Percentiles rank a stretch among this genome's conserved stretches.
phyloP scores from a whole-genome alignment of 2,113 vertebrate genomes.

The Cololabis saira region DNA sequence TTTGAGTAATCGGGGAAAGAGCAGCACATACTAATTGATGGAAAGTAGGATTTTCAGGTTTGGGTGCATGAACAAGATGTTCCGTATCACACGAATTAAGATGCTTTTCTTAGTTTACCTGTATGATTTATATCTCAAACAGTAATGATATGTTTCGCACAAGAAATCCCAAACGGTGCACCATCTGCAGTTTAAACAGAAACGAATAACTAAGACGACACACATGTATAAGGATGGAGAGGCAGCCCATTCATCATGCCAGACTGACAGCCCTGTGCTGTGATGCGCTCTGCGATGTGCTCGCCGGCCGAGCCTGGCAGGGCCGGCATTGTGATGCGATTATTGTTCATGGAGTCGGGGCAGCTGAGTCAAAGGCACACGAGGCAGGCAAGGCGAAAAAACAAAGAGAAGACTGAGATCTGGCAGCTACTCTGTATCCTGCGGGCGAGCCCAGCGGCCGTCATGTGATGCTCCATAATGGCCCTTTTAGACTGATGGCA shows the following conservation, averaged over 20 bases:
- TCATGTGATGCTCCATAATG: conserved; percentile 3
- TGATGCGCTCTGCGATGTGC: conserved; percentile 53
- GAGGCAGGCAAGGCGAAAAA: conserved; percentile 30
- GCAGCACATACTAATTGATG: not conserved
- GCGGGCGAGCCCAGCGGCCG: conserved; percentile 14
- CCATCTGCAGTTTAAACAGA: too few species aligned
- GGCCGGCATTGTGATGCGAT: conserved; percentile 44
- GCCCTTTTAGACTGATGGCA: not conserved
- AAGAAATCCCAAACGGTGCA: conserved; percentile 11
- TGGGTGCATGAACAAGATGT: not conserved
- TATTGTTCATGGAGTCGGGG: conserved; percentile 32
- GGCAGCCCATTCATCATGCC: conserved; percentile 31
- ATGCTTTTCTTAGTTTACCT: not conserved
- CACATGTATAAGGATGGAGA: not conserved
- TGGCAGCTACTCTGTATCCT: conserved; percentile 12
- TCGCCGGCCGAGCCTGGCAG: conserved; percentile 30
- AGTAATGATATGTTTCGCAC: conserved; percentile 16
- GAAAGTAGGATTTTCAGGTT: not conserved
- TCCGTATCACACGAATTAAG: not conserved
- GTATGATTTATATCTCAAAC: conserved; percentile 25
- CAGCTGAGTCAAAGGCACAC: conserved; percentile 19
- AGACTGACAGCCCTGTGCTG: conserved; percentile 61
- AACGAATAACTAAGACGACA: not conserved
- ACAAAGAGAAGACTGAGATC: conserved; percentile 15
- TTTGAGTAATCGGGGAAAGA: not conserved